These are phyloP conservation scores for Dryadula phaetusa DNA, from an alignment of 2,888 invertebrate genomes.

Conservation along the genomic window DNA sequence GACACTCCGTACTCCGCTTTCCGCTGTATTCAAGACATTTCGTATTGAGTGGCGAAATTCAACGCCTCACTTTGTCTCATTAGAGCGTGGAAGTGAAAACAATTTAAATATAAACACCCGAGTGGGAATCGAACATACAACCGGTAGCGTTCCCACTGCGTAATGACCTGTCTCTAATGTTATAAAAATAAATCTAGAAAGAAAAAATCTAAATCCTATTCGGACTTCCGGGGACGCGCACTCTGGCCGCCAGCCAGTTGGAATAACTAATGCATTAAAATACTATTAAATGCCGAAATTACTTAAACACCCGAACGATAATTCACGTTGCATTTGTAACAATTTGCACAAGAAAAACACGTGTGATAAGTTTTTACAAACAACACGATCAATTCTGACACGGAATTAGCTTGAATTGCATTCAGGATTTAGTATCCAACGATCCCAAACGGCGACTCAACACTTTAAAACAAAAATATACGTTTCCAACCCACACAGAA, in stretches of 20 bases:
- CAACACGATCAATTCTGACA: constrained; percentile 54
- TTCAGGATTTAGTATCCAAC: constrained; percentile 39
- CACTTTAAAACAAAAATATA: not conserved
- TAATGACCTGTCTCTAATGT: no score
- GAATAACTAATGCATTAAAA: constrained; percentile 64
- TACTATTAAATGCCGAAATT: constrained; percentile 66
- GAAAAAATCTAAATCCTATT: constrained; percentile 8
- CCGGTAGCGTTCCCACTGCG: no score
- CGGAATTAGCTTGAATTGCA: constrained; percentile 47
- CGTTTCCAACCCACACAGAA: not conserved
- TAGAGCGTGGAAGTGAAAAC: no score
- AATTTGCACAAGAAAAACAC: constrained; percentile 56
- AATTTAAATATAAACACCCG: no score
- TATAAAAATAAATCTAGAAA: constrained; percentile 11
- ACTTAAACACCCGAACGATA: constrained; percentile 57
- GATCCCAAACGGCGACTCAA: not conserved
- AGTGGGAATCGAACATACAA: no score
- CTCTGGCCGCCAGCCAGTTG: constrained; percentile 71
- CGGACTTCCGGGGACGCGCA: constrained; percentile 69
- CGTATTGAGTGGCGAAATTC: no score
- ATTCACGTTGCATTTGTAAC: constrained; percentile 58
- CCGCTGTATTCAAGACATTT: no score
- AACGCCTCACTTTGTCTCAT: no score
- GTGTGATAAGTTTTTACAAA: constrained; percentile 54
- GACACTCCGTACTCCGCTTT: no score